A percentile compares a stretch with the other conserved stretches of the same genome.
These are phyloP conservation scores for Pectinophora gossypiella DNA, from an alignment of 1,140 invertebrate species.

Conservation along the genomic window DNA sequence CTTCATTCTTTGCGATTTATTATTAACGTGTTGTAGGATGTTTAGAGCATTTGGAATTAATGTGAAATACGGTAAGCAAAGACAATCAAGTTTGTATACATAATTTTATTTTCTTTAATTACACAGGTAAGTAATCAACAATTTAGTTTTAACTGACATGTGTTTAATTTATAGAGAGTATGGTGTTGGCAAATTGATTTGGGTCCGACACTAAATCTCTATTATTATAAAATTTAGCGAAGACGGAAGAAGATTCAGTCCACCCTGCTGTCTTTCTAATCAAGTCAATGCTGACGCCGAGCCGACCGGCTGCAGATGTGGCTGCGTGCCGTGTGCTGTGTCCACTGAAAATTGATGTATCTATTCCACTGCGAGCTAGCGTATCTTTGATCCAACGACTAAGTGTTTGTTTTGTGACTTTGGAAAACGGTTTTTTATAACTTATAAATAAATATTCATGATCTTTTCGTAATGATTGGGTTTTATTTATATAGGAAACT, in stretches of 20 bases:
- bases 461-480: neutral
- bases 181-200: too few relatives aligned
- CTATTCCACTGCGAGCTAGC: slow-evolving; percentile 15
- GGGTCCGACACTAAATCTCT: neutral
- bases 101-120: too few relatives aligned
- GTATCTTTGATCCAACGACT: slow-evolving; percentile 13
- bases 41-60: too few relatives aligned
- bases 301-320: slow-evolving; percentile 17
- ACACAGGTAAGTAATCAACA: too few relatives aligned
- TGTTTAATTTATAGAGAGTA: too few relatives aligned
- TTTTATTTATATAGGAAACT: neutral
- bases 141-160: too few relatives aligned
- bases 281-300: slow-evolving; percentile 15
- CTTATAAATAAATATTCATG: too few relatives aligned
- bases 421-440: too few relatives aligned
- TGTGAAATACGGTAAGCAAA: too few relatives aligned
- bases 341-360: slow-evolving; percentile 16
- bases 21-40: too few relatives aligned
- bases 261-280: neutral
- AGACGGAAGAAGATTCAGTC: neutral
- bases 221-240: slow-evolving; percentile 1
- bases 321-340: slow-evolving; percentile 26
- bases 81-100: too few relatives aligned
- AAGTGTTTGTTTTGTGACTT: neutral
- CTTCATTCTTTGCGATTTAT: too few relatives aligned